Evolutionary conservation across 53 echinoderm and acorn worm genomes (phyloP).

Genomic region (Arbacia lixula): DNA sequence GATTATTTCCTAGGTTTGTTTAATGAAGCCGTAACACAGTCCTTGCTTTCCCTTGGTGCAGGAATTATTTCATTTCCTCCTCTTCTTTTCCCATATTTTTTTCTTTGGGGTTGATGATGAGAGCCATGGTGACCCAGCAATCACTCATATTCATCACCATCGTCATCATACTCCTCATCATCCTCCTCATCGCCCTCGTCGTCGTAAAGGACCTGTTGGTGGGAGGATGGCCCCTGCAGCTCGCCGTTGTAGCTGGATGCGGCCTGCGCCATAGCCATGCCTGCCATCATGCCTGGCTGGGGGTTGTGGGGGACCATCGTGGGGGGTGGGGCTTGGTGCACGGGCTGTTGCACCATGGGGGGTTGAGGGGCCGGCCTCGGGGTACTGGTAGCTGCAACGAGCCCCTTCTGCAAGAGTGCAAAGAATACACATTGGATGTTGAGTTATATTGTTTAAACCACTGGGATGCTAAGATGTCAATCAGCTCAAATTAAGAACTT

Average conservation of each 20-base stretch:
- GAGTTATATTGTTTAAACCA: too few relatives aligned
- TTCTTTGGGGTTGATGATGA: slow-evolving; percentile 37
- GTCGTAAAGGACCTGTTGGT: slow-evolving; percentile 32
- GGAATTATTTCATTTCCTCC: slow-evolving; percentile 37
- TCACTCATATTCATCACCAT: slow-evolving; percentile 55
- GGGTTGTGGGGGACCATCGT: slow-evolving; percentile 56
- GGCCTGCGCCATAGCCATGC: slow-evolving; percentile 57
- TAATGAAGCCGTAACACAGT: slow-evolving; percentile 50
- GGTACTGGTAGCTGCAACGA: slow-evolving; percentile 49
- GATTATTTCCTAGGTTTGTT: slow-evolving; percentile 38
- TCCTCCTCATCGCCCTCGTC: slow-evolving; percentile 55
- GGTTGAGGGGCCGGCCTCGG: slow-evolving; percentile 34
- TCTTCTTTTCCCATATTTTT: slow-evolving; percentile 6
- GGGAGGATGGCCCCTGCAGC: slow-evolving; percentile 42
- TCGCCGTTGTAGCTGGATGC: slow-evolving; percentile 46
- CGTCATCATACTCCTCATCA: slow-evolving; percentile 52
- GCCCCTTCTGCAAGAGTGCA: slow-evolving; percentile 37
- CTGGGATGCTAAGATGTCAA: too few relatives aligned
- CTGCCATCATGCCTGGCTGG: slow-evolving; percentile 54
- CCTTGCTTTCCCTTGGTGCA: background rate
- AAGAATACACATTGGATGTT: too few relatives aligned
- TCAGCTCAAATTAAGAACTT: too few relatives aligned
- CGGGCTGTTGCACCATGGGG: slow-evolving; percentile 22
- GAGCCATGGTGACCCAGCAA: background rate
- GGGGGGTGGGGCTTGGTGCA: slow-evolving; percentile 40